Percentiles rank a stretch among this genome's conserved stretches.
These are phyloP conservation scores for Drosophila leontia DNA, from an alignment of 1,140 invertebrate genomes.

Conservation along the genomic window DNA sequence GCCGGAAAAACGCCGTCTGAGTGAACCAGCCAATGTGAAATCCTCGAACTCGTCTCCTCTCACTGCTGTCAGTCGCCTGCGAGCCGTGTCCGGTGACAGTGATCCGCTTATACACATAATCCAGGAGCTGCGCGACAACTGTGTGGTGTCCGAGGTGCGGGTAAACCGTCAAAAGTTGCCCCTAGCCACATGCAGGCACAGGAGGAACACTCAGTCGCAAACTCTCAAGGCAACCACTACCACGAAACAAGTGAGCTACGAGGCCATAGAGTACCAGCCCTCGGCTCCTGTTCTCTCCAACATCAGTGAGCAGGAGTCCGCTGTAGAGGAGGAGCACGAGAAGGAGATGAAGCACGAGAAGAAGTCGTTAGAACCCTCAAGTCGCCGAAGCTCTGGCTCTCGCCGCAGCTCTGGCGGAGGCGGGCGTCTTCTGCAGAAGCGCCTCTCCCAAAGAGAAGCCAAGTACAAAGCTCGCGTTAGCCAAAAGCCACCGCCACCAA, in stretches of 20 bases:
- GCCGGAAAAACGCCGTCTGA: constrained; percentile 19
- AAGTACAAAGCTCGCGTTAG: constrained; percentile 58
- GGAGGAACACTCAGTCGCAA: not conserved
- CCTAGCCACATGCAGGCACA: constrained; percentile 2
- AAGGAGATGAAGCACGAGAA: constrained; percentile 7
- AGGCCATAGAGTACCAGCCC: constrained; percentile 45
- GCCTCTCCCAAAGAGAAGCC: constrained; percentile 54
- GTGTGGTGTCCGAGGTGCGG: constrained; percentile 79
- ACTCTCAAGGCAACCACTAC: not conserved
- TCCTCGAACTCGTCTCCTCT: constrained; percentile 22
- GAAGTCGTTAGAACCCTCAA: constrained; percentile 20
- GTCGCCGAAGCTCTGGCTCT: constrained; percentile 18
- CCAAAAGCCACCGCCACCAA: constrained; percentile 60
- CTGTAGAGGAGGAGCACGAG: constrained; percentile 43
- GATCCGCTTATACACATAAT: constrained; percentile 81
- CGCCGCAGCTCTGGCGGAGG: constrained; percentile 52
- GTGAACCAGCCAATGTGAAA: constrained; percentile 21
- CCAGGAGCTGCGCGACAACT: constrained; percentile 79
- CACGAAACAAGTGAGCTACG: constrained; percentile 12
- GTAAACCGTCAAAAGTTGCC: constrained; percentile 71
- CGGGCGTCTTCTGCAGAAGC: constrained; percentile 71
- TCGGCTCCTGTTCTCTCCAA: constrained; percentile 62
- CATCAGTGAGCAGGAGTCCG: constrained; percentile 68
- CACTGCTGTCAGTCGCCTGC: constrained; percentile 70
- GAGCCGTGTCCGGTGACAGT: constrained; percentile 44